Evolutionary conservation across 2,888 invertebrate species (phyloP).

Genomic region (Epiblema foenella): DNA sequence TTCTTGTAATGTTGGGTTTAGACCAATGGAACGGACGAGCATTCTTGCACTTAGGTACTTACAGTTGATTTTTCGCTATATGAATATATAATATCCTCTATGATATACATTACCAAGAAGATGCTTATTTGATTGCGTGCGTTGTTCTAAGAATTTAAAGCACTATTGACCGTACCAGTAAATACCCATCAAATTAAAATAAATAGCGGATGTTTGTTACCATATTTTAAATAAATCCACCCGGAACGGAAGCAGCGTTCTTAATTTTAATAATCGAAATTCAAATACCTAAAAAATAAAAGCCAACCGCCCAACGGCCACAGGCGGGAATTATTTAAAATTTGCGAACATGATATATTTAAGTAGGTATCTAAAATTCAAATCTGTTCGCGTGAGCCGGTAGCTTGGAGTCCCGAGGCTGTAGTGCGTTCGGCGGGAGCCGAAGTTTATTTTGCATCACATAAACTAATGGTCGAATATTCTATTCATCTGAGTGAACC

Average conservation of each 20-base stretch:
- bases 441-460: neutral
- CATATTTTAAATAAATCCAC: neutral
- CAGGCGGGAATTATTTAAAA: slow-evolving; percentile 40
- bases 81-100: too few relatives aligned
- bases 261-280: slow-evolving; percentile 36
- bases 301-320: slow-evolving; percentile 26
- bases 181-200: neutral
- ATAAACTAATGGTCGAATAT: neutral
- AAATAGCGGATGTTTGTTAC: slow-evolving; percentile 4
- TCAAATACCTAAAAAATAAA: slow-evolving; percentile 32
- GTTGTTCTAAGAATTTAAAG: too few relatives aligned
- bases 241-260: slow-evolving; percentile 33
- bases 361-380: slow-evolving; percentile 48
- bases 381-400: slow-evolving; percentile 68
- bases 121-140: too few relatives aligned
- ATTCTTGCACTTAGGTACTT: neutral
- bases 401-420: slow-evolving; percentile 71
- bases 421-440: slow-evolving; percentile 17
- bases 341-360: slow-evolving; percentile 39
- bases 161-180: too few relatives aligned
- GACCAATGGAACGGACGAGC: neutral
- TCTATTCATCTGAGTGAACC: neutral
- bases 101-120: too few relatives aligned
- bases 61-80: neutral
- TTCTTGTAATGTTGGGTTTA: neutral